A percentile compares a stretch with the other conserved stretches of the same genome.
Evolutionary conservation across 2,113 vertebrate species (phyloP).

Genomic region (Aramus guarauna): DNA sequence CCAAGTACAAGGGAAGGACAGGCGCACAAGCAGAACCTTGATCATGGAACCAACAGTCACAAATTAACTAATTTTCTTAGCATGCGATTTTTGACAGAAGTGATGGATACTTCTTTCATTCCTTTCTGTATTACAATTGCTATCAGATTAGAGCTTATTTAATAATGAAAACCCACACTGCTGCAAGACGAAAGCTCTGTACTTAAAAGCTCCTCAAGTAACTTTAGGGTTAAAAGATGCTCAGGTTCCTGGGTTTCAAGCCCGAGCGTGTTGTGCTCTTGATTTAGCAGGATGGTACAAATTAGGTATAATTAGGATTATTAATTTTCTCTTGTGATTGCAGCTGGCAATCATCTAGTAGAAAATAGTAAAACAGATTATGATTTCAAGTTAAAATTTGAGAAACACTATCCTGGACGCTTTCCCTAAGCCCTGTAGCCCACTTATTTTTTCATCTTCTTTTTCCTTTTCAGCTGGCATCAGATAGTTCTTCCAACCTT

Average conservation of each 20-base stretch:
- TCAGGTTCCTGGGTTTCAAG: neutral
- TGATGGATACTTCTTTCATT: neutral
- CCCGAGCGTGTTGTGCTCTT: rapidly evolving
- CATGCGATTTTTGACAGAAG: neutral
- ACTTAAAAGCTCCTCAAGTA: neutral
- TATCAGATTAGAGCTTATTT: neutral
- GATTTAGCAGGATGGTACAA: neutral
- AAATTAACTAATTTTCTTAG: neutral
- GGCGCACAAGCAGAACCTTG: rapidly evolving
- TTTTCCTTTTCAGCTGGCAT: neutral
- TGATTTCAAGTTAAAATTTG: neutral
- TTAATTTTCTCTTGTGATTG: neutral
- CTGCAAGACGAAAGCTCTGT: neutral
- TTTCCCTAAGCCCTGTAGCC: neutral
- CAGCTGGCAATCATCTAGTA: neutral
- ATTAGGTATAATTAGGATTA: neutral
- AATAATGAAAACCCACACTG: neutral
- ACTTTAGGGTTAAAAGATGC: neutral
- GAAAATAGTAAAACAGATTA: neutral
- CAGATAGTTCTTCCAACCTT: neutral
- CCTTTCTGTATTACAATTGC: neutral
- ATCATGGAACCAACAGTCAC: neutral
- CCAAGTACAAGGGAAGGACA: neutral
- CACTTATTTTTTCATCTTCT: neutral
- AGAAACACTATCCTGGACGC: neutral